Evolutionary conservation across 2,888 invertebrate genomes (phyloP).

Genomic region (Tillus elongatus): DNA sequence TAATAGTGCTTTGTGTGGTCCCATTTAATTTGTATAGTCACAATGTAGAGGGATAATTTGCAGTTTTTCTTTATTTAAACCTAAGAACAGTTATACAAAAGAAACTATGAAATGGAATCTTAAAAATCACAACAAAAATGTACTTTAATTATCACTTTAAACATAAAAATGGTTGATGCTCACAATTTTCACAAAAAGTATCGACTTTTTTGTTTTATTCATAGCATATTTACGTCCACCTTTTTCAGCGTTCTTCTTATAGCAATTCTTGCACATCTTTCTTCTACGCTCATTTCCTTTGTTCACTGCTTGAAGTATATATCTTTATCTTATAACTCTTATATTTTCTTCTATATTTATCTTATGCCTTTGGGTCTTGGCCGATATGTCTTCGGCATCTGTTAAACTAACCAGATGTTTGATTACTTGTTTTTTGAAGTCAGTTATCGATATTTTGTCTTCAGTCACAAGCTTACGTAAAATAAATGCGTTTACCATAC

Average conservation of each 20-base stretch:
- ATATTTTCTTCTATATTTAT: no score
- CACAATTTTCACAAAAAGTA: not conserved
- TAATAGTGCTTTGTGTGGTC: not conserved
- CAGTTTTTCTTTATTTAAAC: constrained; percentile 3
- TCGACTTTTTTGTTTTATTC: constrained; percentile 1
- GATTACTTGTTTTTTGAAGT: not conserved
- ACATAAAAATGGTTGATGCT: not conserved
- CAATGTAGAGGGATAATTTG: not conserved
- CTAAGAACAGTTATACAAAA: no score
- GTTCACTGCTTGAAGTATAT: no score
- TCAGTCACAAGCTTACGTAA: not conserved
- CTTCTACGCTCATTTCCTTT: constrained; percentile 4
- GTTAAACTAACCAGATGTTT: not conserved
- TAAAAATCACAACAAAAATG: not conserved
- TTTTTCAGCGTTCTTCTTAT: constrained; percentile 1
- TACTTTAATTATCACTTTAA: not conserved
- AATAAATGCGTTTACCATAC: not conserved
- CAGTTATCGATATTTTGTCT: not conserved
- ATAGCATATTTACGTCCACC: constrained; percentile 1
- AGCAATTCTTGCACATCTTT: constrained; percentile 1
- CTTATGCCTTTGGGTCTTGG: not conserved
- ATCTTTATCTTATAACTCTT: no score
- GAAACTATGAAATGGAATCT: no score
- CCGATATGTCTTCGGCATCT: not conserved
- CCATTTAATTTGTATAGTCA: not conserved